Evolutionary conservation across 2,113 vertebrate genomes (phyloP), one percentile per base, ranked within the genome.

Genomic region (Murina feae): DNA sequence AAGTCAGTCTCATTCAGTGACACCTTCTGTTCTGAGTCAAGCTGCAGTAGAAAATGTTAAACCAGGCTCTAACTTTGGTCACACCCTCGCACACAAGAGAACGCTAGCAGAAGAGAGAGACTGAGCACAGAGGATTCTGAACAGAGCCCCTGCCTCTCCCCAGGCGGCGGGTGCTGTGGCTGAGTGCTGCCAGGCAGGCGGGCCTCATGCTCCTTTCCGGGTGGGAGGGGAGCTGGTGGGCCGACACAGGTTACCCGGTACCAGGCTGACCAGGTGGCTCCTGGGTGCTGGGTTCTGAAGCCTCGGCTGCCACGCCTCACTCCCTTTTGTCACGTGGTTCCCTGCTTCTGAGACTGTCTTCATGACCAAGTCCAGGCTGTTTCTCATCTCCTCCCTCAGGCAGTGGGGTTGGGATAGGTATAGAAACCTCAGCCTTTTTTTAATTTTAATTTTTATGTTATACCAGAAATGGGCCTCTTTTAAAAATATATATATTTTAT

Each of bases 351-450:
- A 65, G 74, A 58, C 30, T n/a, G 80, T 76, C 74, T 42, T 8
- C 17, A 60, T 0, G 23, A 30, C 37, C 42, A 30, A 13, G 11
- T 39, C 60, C 44, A 5, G 71, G 84, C 20, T 4, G 2, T 3
- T 30, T 25, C 25, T 66, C 37, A 74, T 9, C 25, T 84, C 35
- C 69, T 60, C 25, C 30, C 55, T 58, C 53, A 55, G 58, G 5
- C 1, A 6, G 49, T 0, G 0, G 39, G 37, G 14, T 14, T 6
- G 23, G 42, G 21, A 2, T 13, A 14, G 18, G 0, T 2, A 0
- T 28, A 39, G 68, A 37, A 35, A 47, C 0, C 18, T 32, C 37
- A 28, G 49, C 21, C 1, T 53, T 23, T 9, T 37, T 68, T 35
- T n/a, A 17, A 35, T 20, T 25, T 58, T 58, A 58, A 58, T 58